phyloP scores from a whole-genome alignment of 2,888 invertebrate genomes.

The Lordiphosa fenestrarum region DNA sequence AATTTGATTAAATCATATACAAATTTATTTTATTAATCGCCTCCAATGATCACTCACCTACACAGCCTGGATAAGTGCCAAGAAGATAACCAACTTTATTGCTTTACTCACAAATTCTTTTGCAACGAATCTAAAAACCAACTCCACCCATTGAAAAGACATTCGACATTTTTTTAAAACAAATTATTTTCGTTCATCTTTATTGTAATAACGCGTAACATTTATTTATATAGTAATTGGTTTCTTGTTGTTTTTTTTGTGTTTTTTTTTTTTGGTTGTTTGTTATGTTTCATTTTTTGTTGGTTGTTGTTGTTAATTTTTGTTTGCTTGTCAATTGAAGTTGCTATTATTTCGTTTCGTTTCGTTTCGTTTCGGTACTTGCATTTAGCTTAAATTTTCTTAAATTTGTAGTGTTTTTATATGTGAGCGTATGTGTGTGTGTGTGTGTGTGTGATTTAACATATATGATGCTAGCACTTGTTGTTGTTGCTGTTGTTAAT shows the following conservation, averaged over 20 bases:
- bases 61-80: too few relatives aligned
- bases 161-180: slow-evolving; percentile 80
- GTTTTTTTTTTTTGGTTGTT: slow-evolving; percentile 39
- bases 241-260: slow-evolving; percentile 56
- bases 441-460: not conserved
- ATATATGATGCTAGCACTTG: too few relatives aligned
- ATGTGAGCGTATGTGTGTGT: slow-evolving; percentile 3
- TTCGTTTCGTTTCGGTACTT: slow-evolving; percentile 36
- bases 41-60: too few relatives aligned
- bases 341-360: slow-evolving; percentile 52
- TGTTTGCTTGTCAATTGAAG: slow-evolving; percentile 48
- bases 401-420: slow-evolving; percentile 24
- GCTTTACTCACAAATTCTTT: too few relatives aligned
- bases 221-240: slow-evolving; percentile 81
- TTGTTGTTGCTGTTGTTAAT: too few relatives aligned
- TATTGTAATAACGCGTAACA: slow-evolving; percentile 87
- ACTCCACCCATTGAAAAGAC: too few relatives aligned
- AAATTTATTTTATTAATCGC: too few relatives aligned
- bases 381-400: slow-evolving; percentile 37
- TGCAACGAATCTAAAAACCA: too few relatives aligned
- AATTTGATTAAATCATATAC: too few relatives aligned
- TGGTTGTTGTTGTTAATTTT: slow-evolving; percentile 20
- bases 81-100: too few relatives aligned
- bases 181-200: slow-evolving; percentile 80
- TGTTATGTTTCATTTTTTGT: slow-evolving; percentile 41